Base-by-base conservation (phyloP, 1,140 invertebrate genomes). In the Ceratina japonica region DNA sequence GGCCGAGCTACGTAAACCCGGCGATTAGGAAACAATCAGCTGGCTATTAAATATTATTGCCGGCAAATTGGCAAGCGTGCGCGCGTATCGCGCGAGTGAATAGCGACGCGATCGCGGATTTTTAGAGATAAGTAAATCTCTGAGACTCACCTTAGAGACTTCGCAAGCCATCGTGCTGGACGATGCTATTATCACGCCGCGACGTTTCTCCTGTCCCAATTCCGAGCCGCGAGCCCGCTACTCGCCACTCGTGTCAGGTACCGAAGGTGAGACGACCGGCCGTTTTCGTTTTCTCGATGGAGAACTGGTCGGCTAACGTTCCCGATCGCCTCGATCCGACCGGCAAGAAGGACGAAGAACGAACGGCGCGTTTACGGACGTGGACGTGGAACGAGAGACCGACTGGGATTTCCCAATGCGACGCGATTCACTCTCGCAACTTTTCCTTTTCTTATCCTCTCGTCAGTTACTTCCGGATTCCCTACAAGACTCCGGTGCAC, bases 151-250 rank as follows among this genome's bases (percentile, higher is more conserved):
- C 88, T 89, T 86, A 79, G 79, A 85, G 51, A 83, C 81, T 88
- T 82, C 80, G 78, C 85, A 88, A 90, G 87, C 88, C 89, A 90
- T 90, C 83, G 88, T 90, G 89, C 81, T 79, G 37, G 82, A 71
- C 78, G 85, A 87, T 87, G 79, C 86, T 85, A 83, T 81, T 70
- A 80, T 78, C 82, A 81, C 82, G 69, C 82, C 83, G 83, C 86
- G 80, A 87, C 84, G 81, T 86, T 85, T 77, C 84, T 71, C 75
- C 20, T 74, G 81, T 75, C 68, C 62, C 69, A 71, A 37, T 37
- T 52, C 52, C 51, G 56, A 59, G 75, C 24, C 75, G 65, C 75
- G 65, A 54, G 58, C 27, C 27, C 27, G 52, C 7, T 68, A 22
- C 44, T 71, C 68, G 24, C 75, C 44, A 51, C 56, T 37, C 56